Evolutionary conservation across 2,888 invertebrate species (phyloP).

Genomic region (Leucoma salicis): DNA sequence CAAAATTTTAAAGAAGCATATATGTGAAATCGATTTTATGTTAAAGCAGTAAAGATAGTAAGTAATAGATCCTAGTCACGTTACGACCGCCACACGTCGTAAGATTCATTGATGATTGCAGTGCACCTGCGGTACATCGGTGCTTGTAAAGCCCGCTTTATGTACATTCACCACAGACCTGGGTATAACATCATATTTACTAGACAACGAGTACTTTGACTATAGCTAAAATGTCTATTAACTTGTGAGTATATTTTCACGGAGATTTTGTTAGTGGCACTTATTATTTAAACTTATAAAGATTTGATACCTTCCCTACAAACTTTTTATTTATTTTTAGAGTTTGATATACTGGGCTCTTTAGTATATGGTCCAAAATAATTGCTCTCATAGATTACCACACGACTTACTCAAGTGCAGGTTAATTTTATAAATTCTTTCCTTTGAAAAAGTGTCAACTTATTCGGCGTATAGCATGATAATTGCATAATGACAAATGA

Average conservation of each 20-base stretch:
- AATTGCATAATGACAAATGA: too few species aligned
- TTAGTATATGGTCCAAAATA: too few species aligned
- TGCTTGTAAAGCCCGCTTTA: constrained; percentile 16
- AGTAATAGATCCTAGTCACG: constrained; percentile 32
- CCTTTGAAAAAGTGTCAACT: too few species aligned
- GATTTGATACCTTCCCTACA: too few species aligned
- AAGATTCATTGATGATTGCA: constrained; percentile 31
- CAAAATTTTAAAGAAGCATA: constrained; percentile 16
- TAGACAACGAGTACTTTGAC: neutral
- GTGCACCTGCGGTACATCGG: constrained; percentile 28
- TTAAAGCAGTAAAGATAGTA: constrained; percentile 35
- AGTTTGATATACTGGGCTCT: too few species aligned
- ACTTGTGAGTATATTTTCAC: neutral
- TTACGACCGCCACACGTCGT: constrained; percentile 30
- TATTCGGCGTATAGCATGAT: too few species aligned
- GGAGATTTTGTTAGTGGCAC: neutral
- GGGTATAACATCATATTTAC: neutral
- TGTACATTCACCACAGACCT: constrained; percentile 11
- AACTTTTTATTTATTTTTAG: too few species aligned
- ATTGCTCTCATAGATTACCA: too few species aligned
- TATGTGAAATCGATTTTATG: constrained; percentile 37
- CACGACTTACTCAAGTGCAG: too few species aligned
- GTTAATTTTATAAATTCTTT: too few species aligned
- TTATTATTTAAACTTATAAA: neutral
- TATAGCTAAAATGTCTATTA: neutral